Base-by-base conservation (phyloP, 2,113 vertebrate genomes). In the Ophthalmolycus amberensis region DNA sequence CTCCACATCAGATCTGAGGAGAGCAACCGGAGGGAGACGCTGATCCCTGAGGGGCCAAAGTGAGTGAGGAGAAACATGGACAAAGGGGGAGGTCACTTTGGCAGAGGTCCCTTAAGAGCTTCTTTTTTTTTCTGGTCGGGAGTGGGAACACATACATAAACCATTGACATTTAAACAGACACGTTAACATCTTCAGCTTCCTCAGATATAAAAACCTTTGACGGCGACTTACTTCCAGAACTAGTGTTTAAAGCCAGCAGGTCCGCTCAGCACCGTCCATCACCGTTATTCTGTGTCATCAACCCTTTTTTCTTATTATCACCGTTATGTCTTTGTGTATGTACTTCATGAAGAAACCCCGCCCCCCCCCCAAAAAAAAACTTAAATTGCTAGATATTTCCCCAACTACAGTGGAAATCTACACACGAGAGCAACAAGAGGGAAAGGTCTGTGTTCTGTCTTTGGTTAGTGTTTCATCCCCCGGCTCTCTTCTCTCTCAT, bases 381-480 rank as follows among this genome's bases (percentile, higher is more conserved):
- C 48, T 79, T 75, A 1, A 50, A 71, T 25, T 80, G 59, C 63
- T 77, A 78, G 22, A 40, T 22, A 50, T 34, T n/a, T 59, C 29
- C 32, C 73, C 25, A 69, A 56, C 73, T 62, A 75, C 80, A 87
- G 82, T 82, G 70, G 56, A 76, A 34, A 66, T 77, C 40, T 77
- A 71, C 70, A 83, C 10, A 14, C 14, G 54, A 70, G 52, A 80
- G 42, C 68, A 70, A 37, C 50, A 14, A 46, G 75, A 63, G 48
- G 75, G 81, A 75, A 80, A 79, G 56, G 38, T 86, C 70, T 60
- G 56, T 59, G 59, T 79, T 69, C 80, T 58, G 64, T 95, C 94
- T 95, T 95, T 95, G 94, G 94, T 94, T 93, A 92, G 88, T 88
- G 90, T 92, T 92, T 81, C 32, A 74, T 73, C 72, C 32, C 32